A percentile compares a stretch with the other conserved stretches of the same genome.
Conservation (phyloP, 2,797 vertebrate species). For the Tapera naevia region DNA sequence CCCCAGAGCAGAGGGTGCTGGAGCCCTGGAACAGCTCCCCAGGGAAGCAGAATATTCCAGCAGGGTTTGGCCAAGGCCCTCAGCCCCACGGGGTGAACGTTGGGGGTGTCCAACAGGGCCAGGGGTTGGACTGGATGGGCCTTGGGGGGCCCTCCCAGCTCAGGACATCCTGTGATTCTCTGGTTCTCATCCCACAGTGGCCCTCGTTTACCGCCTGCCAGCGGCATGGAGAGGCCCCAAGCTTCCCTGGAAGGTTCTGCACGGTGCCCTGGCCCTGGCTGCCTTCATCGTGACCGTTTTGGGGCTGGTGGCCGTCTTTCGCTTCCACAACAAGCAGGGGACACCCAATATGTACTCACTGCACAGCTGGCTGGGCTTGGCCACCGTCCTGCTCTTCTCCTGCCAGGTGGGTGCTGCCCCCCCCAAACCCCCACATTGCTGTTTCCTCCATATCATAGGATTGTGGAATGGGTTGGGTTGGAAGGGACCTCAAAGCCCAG, state of each 20-base stretch:
- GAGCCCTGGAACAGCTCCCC: no score
- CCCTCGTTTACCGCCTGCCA: slow-evolving; percentile 88
- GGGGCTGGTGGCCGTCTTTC: slow-evolving; percentile 88
- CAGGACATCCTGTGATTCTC: no score
- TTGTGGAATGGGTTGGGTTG: no score
- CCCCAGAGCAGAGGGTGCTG: no score
- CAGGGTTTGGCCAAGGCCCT: no score
- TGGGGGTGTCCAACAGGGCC: no score
- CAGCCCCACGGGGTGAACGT: no score
- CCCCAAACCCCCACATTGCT: fast-evolving
- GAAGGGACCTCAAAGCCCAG: no score
- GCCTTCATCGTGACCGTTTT: slow-evolving; percentile 78
- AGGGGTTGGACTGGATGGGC: no score
- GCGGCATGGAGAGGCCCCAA: slow-evolving; percentile 83
- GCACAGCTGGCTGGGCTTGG: slow-evolving; percentile 93
- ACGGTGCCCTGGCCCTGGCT: slow-evolving; percentile 77
- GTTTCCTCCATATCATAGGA: fast-evolving
- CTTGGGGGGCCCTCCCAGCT: no score
- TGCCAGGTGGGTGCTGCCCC: slow-evolving; percentile 79
- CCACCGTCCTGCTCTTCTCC: slow-evolving; percentile 81
- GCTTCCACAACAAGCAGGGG: slow-evolving; percentile 72
- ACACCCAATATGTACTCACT: slow-evolving; percentile 88
- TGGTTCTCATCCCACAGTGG: slow-evolving; percentile 69
- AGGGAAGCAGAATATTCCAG: no score
- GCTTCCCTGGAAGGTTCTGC: slow-evolving; percentile 88